Percentiles rank a stretch among this genome's conserved stretches.
These are phyloP conservation scores for Drosophila trichaetosa DNA, from an alignment of 2,888 invertebrate species.

Conservation along the genomic window DNA sequence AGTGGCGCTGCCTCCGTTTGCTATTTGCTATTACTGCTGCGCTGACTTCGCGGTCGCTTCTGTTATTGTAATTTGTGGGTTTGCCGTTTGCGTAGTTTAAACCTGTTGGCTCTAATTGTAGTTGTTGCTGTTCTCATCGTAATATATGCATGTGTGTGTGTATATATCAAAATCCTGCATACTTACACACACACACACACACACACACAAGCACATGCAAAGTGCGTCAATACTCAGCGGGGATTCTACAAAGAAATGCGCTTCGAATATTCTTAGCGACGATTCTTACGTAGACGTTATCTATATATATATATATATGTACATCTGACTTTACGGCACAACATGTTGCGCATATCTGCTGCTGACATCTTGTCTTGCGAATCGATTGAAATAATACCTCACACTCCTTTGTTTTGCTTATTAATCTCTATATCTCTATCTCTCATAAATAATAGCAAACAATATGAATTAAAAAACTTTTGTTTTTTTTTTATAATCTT, in stretches of 20 bases:
- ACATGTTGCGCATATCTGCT: background rate
- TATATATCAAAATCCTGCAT: conserved; percentile 1
- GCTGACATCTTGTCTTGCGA: background rate
- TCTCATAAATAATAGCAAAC: background rate
- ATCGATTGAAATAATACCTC: background rate
- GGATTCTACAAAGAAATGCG: background rate
- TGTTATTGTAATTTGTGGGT: conserved; percentile 70
- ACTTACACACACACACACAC: background rate
- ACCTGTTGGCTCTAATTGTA: conserved; percentile 59
- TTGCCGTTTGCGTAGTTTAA: conserved; percentile 67
- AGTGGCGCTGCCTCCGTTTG: conserved; percentile 32
- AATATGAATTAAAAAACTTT: background rate
- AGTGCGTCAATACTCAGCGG: conserved; percentile 2
- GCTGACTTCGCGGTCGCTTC: conserved; percentile 58
- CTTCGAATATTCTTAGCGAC: background rate
- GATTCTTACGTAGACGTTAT: background rate
- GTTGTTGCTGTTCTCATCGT: background rate
- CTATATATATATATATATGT: background rate
- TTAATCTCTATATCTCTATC: background rate
- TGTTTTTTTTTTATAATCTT: background rate
- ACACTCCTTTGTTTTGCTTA: background rate
- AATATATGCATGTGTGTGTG: background rate
- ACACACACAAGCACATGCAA: background rate
- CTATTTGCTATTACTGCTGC: conserved; percentile 16
- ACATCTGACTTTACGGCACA: background rate